A percentile compares a stretch with the other conserved stretches of the same genome.
Evolutionary conservation across 1,140 invertebrate genomes (phyloP).

Genomic region (Listronotus bonariensis): DNA sequence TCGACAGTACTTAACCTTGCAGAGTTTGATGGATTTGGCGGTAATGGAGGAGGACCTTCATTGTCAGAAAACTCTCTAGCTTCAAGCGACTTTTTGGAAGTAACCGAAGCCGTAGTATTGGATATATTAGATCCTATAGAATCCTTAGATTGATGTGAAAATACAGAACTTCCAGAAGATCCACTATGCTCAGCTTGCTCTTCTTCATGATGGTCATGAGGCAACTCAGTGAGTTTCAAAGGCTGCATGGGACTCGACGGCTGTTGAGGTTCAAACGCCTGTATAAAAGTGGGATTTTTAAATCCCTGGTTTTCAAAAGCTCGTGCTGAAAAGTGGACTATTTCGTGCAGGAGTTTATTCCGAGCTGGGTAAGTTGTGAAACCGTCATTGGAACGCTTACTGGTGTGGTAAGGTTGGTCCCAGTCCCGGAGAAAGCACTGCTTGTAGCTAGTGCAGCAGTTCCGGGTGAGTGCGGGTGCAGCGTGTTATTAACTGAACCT

Average conservation of each 20-base stretch:
- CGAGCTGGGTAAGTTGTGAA: slow-evolving; percentile 54
- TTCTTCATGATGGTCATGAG: slow-evolving; percentile 26
- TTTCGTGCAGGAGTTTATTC: slow-evolving; percentile 52
- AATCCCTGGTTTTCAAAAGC: slow-evolving; percentile 45
- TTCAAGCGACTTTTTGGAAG: slow-evolving; percentile 41
- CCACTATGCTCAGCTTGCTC: slow-evolving; percentile 8
- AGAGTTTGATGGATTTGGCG: background rate
- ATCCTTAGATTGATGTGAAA: slow-evolving; percentile 43
- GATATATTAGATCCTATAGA: slow-evolving; percentile 38
- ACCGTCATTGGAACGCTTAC: slow-evolving; percentile 57
- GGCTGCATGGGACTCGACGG: slow-evolving; percentile 43
- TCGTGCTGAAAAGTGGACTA: slow-evolving; percentile 56
- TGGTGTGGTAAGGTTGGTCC: slow-evolving; percentile 62
- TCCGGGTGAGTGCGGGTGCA: slow-evolving; percentile 68
- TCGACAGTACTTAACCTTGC: slow-evolving; percentile 11
- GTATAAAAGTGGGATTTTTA: slow-evolving; percentile 44
- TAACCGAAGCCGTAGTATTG: slow-evolving; percentile 44
- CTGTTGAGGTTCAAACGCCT: slow-evolving; percentile 47
- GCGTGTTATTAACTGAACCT: slow-evolving; percentile 68
- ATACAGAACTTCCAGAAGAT: slow-evolving; percentile 33
- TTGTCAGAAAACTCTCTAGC: slow-evolving; percentile 1
- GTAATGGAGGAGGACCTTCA: background rate
- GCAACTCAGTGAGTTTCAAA: slow-evolving; percentile 43
- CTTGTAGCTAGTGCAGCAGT: slow-evolving; percentile 72
- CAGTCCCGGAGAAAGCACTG: slow-evolving; percentile 69